phyloP scores from a whole-genome alignment of 2,888 invertebrate species.

The Protonemura montana region DNA sequence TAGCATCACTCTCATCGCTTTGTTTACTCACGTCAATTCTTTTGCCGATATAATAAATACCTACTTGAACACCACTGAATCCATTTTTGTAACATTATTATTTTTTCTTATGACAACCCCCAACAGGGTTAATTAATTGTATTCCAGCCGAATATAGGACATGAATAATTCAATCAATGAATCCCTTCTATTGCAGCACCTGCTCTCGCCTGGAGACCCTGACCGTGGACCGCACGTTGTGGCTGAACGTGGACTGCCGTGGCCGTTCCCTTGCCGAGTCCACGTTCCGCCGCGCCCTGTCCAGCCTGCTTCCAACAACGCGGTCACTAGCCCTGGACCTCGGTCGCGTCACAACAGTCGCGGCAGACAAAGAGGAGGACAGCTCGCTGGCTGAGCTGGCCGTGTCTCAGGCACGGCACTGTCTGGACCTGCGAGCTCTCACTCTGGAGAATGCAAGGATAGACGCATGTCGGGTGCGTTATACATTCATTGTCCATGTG shows the following conservation, averaged over 20 bases:
- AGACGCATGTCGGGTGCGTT: conserved; percentile 14
- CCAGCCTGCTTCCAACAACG: not conserved
- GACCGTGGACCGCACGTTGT: conserved; percentile 31
- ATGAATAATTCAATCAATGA: no score
- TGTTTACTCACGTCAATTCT: no score
- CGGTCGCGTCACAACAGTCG: not conserved
- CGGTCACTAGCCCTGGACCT: not conserved
- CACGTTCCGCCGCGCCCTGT: not conserved
- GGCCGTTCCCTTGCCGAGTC: not conserved
- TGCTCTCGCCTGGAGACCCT: not conserved
- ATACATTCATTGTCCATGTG: no score
- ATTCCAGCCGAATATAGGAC: no score
- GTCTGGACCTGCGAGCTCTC: not conserved
- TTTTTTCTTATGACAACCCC: no score
- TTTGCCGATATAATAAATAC: no score
- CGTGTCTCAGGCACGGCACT: not conserved
- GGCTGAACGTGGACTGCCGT: conserved; percentile 32
- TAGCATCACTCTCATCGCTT: no score
- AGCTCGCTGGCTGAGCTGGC: not conserved
- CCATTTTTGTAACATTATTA: no score
- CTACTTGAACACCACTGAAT: no score
- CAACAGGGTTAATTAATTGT: no score
- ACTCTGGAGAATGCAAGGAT: conserved; percentile 1
- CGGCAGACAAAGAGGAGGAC: not conserved
- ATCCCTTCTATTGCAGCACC: not conserved